Evolutionary conservation across 2,797 vertebrate genomes (phyloP), one percentile per base, ranked within the genome.

Genomic region (Kryptopterus vitreolus): DNA sequence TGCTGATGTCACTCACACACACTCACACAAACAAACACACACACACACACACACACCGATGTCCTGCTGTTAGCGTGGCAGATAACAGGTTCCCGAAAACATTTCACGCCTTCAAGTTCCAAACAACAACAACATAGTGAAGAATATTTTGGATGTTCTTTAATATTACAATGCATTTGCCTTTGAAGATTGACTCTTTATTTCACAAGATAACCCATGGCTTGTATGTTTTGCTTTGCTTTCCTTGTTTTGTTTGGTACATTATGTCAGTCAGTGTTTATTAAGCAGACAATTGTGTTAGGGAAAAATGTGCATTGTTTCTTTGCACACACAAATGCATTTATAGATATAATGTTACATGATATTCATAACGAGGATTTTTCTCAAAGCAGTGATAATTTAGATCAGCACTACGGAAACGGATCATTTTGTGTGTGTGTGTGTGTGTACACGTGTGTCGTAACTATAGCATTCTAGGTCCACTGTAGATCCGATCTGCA

Each of bases 1-100:
- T 73, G 58, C 48, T 84, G 79, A 84, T 77, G 62, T 77, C 82
- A 71, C 12, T 48, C 35, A 61, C 18, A 7, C 38, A 43, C 38
- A 43, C 38, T 7, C 38, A 43, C 38, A 43, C 38, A 43, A 6
- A 43, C 38, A 43, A 6, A 43, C 38, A 43, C 38, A 43, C 38
- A 43, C 38, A 43, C 38, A 43, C 38, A 43, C 38, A 43, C 38
- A 43, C 38, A 43, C 38, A 43, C 53, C 48, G 59, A 57, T 61
- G 66, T 74, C 16, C 26, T 79, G 79, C 61, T 8, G 15, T 57
- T 73, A 35, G 63, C 26, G 20, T 29, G 16, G 50, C 48, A 26
- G 16, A 22, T 10, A 77, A 22, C 18, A 55, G 11, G 1, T 55
- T 82, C 68, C 50, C 33, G 24, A 58, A 58, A 82, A 77, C 62